A percentile compares a stretch with the other conserved stretches of the same genome.
These are phyloP conservation scores for Ailuropoda melanoleuca DNA, from an alignment of 2,113 vertebrate species.

Conservation along the genomic window DNA sequence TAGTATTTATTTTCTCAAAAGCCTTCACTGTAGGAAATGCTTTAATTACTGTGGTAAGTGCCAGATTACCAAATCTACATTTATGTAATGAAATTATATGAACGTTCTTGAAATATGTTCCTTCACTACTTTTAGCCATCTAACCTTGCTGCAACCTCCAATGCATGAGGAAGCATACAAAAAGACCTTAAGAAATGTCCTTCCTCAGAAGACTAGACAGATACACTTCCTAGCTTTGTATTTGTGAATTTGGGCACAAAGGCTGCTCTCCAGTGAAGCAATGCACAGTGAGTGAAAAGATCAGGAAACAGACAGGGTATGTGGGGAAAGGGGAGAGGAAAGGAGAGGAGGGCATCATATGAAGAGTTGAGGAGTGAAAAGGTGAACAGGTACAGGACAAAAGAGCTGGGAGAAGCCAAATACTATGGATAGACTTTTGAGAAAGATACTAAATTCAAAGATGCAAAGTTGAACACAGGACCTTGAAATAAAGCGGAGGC, in stretches of 20 bases:
- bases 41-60: constrained; percentile 50
- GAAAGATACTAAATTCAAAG: constrained; percentile 33
- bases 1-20: constrained; percentile 60
- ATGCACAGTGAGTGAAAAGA: constrained; percentile 7
- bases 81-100: constrained; percentile 29
- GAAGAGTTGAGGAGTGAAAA: neutral
- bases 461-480: neutral
- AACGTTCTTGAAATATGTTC: constrained; percentile 24
- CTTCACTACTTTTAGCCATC: constrained; percentile 36
- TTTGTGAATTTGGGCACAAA: constrained; percentile 23
- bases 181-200: neutral
- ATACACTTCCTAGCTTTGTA: neutral
- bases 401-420: neutral
- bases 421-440: neutral
- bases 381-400: neutral
- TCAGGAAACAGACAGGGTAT: neutral
- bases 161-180: neutral
- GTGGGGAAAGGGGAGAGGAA: neutral
- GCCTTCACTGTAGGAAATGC: constrained; percentile 43
- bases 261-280: constrained; percentile 31
- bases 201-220: constrained; percentile 15
- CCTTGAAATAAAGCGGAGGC: neutral
- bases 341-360: neutral
- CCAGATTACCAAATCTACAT: constrained; percentile 42
- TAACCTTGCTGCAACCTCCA: constrained; percentile 23